Evolutionary conservation across 1,140 invertebrate genomes (phyloP), one percentile per base, ranked within the genome.

Genomic region (Drosophila arizonae): DNA sequence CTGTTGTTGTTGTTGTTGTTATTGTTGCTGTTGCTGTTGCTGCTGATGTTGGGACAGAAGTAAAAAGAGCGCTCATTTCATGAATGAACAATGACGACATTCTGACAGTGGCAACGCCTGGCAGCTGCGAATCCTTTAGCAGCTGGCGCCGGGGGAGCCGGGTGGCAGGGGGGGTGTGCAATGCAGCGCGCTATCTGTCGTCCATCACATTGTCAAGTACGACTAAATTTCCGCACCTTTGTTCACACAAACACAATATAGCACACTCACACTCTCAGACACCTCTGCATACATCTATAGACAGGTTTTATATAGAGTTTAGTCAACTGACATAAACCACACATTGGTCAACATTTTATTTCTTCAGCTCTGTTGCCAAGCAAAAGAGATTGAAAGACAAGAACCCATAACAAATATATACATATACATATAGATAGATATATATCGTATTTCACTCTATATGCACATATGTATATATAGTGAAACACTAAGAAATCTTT

Each of bases 61-160:
- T 66, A 73, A 87, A 87, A 87, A 74, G 79, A 39, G 84, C 73
- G 84, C 66, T 84, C 82, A 87, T 87, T 87, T 87, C 84, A 87
- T 87, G 82, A 87, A 87, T 87, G 82, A 88, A 87, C 82, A 88
- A 87, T 87, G 82, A 87, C 84, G 82, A 87, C 82, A 87, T 88
- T 87, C 87, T 88, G 84, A 87, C 84, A 87, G 79, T 65, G 81
- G 79, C 74, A 81, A 67, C 78, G 57, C 64, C 75, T 76, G 74
- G 65, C 70, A 60, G 50, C 62, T 66, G 62, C 26, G 46, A 17
- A 43, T 46, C 43, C 43, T 46, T 15, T 46, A 17, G 43, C 43
- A 15, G 15, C 10, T 13, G 11, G 9, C 46, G 64, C 30, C 24
- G 4, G 33, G 9, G 21, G 33, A 30, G 6, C 10, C 41, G 36